Conservation (phyloP, 2,888 invertebrate species). For the Drosophila subsilvestris region DNA sequence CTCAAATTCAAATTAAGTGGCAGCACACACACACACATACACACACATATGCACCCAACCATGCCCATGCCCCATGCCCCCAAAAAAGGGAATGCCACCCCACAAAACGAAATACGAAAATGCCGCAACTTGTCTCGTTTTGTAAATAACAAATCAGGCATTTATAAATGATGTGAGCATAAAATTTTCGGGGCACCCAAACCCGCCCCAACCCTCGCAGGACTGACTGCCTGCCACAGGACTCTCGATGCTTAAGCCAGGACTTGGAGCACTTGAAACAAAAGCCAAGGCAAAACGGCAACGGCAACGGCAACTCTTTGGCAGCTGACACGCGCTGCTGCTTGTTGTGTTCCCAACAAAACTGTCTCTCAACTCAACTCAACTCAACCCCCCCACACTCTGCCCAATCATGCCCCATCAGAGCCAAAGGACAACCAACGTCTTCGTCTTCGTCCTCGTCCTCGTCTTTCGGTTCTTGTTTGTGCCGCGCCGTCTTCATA, state of each 20-base stretch:
- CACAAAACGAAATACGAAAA: conserved; percentile 61
- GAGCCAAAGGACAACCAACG: conserved; percentile 24
- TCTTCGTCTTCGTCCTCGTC: conserved; percentile 19
- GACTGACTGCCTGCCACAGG: neutral
- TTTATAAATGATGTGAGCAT: conserved; percentile 83
- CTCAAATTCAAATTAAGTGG: conserved; percentile 78
- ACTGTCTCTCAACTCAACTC: conserved; percentile 24
- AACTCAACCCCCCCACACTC: neutral
- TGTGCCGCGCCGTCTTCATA: conserved; percentile 62
- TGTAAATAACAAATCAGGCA: conserved; percentile 84
- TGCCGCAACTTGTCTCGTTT: conserved; percentile 81
- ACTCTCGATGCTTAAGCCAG: conserved; percentile 28
- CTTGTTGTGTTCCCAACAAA: conserved; percentile 41
- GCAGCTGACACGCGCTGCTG: conserved; percentile 52
- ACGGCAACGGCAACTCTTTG: conserved; percentile 44
- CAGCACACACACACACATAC: conserved; percentile 51
- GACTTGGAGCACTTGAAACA: conserved; percentile 65
- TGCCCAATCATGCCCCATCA: neutral
- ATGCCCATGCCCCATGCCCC: neutral
- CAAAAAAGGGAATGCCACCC: conserved; percentile 6
- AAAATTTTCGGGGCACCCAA: conserved; percentile 64
- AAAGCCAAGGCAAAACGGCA: conserved; percentile 51
- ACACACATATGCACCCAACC: conserved; percentile 10
- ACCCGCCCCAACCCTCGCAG: neutral
- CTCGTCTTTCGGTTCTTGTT: conserved; percentile 21